These are phyloP conservation scores for Sebastes schlegelii DNA, from an alignment of 2,113 vertebrate species.

Conservation along the genomic window DNA sequence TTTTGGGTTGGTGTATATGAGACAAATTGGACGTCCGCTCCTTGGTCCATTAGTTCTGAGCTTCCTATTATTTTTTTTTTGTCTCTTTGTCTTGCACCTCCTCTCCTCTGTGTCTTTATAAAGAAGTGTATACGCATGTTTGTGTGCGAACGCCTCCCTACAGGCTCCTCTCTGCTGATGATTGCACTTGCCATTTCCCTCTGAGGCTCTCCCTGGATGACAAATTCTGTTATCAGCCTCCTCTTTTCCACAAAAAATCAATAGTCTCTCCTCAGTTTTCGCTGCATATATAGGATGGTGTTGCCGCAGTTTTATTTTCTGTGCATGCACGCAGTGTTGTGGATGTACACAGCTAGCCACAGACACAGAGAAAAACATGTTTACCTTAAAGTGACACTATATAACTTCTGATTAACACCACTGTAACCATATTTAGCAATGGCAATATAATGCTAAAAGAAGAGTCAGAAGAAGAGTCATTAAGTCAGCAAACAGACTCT, in stretches of 20 bases:
- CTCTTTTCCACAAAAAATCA: slow-evolving; percentile 73
- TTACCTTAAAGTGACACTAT: not conserved
- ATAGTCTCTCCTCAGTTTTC: slow-evolving; percentile 67
- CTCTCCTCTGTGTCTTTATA: slow-evolving; percentile 55
- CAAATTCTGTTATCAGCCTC: slow-evolving; percentile 73
- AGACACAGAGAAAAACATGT: not conserved
- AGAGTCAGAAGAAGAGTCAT: not conserved
- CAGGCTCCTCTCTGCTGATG: slow-evolving; percentile 65
- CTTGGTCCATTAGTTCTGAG: slow-evolving; percentile 33
- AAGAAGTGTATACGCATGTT: slow-evolving; percentile 42
- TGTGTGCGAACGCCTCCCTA: slow-evolving; percentile 58
- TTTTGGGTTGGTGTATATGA: slow-evolving; percentile 24
- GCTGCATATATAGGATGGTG: slow-evolving; percentile 44
- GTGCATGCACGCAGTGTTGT: slow-evolving; percentile 7
- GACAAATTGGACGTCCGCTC: slow-evolving; percentile 42
- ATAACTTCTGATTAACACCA: not conserved
- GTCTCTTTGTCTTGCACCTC: slow-evolving; percentile 39
- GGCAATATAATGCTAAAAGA: not conserved
- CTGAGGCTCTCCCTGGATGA: slow-evolving; percentile 66
- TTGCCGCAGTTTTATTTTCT: slow-evolving; percentile 41
- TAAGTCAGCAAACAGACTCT: not conserved
- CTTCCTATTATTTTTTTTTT: slow-evolving; percentile 32
- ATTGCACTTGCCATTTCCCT: slow-evolving; percentile 73
- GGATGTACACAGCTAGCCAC: not conserved
- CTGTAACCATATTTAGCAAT: not conserved